Base-by-base conservation (phyloP, 2,888 invertebrate species). In the Eupithecia inturbata region DNA sequence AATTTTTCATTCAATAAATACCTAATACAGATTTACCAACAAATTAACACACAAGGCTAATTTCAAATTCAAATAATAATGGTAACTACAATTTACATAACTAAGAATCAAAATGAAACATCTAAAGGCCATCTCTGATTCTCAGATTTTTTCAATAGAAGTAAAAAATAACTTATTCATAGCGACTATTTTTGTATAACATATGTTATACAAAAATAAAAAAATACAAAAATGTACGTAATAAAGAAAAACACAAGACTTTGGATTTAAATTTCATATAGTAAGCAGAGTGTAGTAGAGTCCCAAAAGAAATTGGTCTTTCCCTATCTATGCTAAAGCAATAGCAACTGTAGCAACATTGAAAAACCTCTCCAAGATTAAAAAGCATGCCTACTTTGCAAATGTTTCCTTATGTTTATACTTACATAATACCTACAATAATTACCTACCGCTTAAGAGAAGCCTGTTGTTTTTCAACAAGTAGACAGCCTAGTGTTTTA, bases 391-490 rank as follows among this genome's bases (percentile, higher is more conserved):
- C 57, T 57, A 14, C 12, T 57, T 26, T 26, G 22, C 22, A 57
- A 57, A 57, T 57, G 9, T 57, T 53, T 62, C 31, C 5, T 16
- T 12, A 60, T 39, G 28, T 19, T 19, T 33, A 33, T 3, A 53
- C 2, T 53, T 53, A 9, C 41, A 16, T 12, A 39, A 39, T n/a
- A 9, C n/a, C n/a, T 53, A 3, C 10, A 10, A n/a, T 7, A 49
- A 9, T 19, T n/a, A 16, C 16, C n/a, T n/a, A 16, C 16, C n/a
- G 9, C 5, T n/a, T 7, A n/a, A n/a, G 10, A 22, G 22, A 0
- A 31, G 12, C 67, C 67, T 71, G 39, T n/a, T 39, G 66, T 22
- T 49, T 62, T 62, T 19, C 28, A 26, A 28, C 31, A 16, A 28
- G 60, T 16, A 62, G 3, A 16, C 60, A 7, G 19, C 62, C 16